Percentiles rank a stretch among this genome's conserved stretches.
phyloP scores from a whole-genome alignment of 2,888 invertebrate genomes.

The Steromphala cineraria region DNA sequence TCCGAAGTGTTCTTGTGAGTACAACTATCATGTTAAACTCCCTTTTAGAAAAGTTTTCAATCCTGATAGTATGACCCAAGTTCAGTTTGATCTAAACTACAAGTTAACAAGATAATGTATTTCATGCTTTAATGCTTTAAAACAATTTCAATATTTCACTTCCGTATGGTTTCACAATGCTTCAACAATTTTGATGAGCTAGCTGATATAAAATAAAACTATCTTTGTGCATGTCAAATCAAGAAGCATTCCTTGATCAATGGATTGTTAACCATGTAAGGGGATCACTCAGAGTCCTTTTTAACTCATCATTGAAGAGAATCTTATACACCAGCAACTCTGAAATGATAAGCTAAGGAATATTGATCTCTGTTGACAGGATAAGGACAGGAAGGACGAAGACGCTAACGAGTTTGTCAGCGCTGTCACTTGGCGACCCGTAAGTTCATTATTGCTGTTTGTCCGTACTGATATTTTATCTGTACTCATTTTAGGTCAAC shows the following conservation, averaged over 20 bases:
- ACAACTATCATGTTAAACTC: too few relatives aligned
- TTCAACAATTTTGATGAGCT: too few relatives aligned
- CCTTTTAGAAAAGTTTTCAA: too few relatives aligned
- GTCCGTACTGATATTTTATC: background rate
- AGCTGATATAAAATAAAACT: too few relatives aligned
- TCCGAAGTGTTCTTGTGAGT: conserved; percentile 82
- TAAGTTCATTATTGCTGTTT: conserved; percentile 53
- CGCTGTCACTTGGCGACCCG: conserved; percentile 92
- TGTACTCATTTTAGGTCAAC: too few relatives aligned
- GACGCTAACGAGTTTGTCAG: conserved; percentile 95
- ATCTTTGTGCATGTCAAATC: too few relatives aligned
- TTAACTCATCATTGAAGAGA: background rate
- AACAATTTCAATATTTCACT: too few relatives aligned
- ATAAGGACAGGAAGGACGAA: conserved; percentile 86
- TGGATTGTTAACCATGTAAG: too few relatives aligned
- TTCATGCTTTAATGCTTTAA: background rate
- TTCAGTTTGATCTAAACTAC: background rate
- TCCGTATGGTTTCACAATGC: too few relatives aligned
- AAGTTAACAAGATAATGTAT: background rate
- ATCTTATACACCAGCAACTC: too few relatives aligned
- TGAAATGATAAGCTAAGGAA: too few relatives aligned
- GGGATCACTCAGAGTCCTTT: background rate
- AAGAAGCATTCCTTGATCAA: too few relatives aligned
- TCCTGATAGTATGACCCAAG: background rate
- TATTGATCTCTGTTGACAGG: conserved; percentile 72